These are phyloP conservation scores for Amphipoea lucens DNA, from an alignment of 2,888 invertebrate species.

Conservation along the genomic window DNA sequence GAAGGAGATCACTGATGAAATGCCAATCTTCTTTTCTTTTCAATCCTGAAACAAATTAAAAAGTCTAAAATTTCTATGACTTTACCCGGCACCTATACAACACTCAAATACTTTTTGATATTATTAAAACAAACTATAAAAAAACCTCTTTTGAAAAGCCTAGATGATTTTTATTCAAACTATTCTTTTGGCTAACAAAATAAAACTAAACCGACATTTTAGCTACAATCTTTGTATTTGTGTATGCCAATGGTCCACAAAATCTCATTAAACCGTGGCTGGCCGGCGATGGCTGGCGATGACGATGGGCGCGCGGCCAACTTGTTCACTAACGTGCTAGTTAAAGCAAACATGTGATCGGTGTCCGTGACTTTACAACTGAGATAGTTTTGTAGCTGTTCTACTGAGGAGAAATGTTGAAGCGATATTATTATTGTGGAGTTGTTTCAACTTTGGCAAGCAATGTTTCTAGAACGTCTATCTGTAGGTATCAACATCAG, in stretches of 20 bases:
- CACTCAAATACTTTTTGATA: not conserved
- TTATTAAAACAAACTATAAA: not conserved
- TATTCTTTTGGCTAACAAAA: constrained; percentile 4
- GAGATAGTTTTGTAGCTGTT: constrained; percentile 2
- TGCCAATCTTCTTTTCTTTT: not conserved
- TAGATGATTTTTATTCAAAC: not conserved
- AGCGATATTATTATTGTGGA: not conserved
- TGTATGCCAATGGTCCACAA: constrained; percentile 27
- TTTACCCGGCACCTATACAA: not conserved
- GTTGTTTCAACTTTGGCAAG: not conserved
- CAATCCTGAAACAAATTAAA: no score
- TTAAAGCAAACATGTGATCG: constrained; percentile 42
- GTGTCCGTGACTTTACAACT: constrained; percentile 22
- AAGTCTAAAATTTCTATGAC: not conserved
- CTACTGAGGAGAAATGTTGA: not conserved
- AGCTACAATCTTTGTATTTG: constrained; percentile 36
- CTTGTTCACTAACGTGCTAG: constrained; percentile 31
- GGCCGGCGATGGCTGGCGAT: not conserved
- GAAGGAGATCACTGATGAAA: not conserved
- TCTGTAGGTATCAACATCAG: not conserved
- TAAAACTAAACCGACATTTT: not conserved
- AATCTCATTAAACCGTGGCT: constrained; percentile 28
- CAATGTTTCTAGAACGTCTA: not conserved
- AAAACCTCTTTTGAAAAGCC: not conserved
- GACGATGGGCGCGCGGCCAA: constrained; percentile 42